A percentile compares a stretch with the other conserved stretches of the same genome.
Evolutionary conservation across 1,140 invertebrate species (phyloP).

Genomic region (Drosophila sturtevanti): DNA sequence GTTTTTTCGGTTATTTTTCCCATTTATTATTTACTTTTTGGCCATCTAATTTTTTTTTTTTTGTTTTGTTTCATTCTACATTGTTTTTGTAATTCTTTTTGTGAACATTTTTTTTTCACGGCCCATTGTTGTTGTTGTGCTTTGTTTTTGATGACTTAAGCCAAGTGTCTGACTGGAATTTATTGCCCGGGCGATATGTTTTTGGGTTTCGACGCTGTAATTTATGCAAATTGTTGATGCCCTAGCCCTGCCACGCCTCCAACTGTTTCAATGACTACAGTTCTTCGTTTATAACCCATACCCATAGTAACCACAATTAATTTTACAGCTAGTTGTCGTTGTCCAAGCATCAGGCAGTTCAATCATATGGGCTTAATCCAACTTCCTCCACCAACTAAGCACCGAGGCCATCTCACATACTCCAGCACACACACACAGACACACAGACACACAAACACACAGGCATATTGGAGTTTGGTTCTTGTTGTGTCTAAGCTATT

Average conservation of each 20-base stretch:
- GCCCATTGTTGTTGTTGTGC: constrained; percentile 40
- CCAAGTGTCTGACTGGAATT: constrained; percentile 60
- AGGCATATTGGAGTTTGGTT: constrained; percentile 6
- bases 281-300: background rate
- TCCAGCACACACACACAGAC: constrained; percentile 32
- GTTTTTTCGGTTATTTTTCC: background rate
- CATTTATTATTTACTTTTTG: background rate
- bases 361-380: constrained; percentile 63
- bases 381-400: background rate
- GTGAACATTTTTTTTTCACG: constrained; percentile 13
- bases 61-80: background rate
- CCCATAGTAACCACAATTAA: constrained; percentile 55
- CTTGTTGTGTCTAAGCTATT: constrained; percentile 36
- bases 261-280: background rate
- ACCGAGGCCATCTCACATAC: background rate
- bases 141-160: constrained; percentile 69
- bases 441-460: constrained; percentile 26
- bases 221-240: constrained; percentile 73
- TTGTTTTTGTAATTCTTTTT: constrained; percentile 26
- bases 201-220: constrained; percentile 38
- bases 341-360: constrained; percentile 44
- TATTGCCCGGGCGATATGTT: constrained; percentile 63
- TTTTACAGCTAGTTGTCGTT: constrained; percentile 45
- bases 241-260: background rate
- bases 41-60: constrained; percentile 4